Base-by-base conservation (phyloP, 2,888 invertebrate genomes). In the Adelphocoris suturalis region DNA sequence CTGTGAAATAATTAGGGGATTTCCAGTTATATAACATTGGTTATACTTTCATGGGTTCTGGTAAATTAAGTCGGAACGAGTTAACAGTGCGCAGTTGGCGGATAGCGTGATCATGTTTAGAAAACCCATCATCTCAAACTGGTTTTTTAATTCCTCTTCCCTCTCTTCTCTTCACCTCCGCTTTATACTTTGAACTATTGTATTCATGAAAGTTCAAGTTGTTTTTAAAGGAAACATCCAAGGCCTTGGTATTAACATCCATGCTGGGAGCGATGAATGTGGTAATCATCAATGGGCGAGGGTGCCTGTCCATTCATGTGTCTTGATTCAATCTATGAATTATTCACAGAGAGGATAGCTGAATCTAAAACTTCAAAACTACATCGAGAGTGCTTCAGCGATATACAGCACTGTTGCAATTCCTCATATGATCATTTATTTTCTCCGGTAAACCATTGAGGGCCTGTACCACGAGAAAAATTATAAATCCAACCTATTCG, bases 161-260 rank as follows among this genome's bases (percentile, higher is more conserved):
- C 61, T n/a, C 61, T 12, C 68, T 68, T 68, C 61, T 4, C 19
- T n/a, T 68, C 23, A 68, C 23, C 68, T 68, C 23, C 23, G 68
- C 52, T 52, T 52, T 52, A 52, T 37, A 37, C 37, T 37, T 37
- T 37, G 37, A 7, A n/a, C n/a, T 57, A 57, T 57, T 57, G 57
- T 57, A 57, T 57, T 57, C 57, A 57, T 57, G 57, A 57, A 57
- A 57, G 57, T 57, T 57, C n/a, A n/a, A 57, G 57, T 68, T 68
- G 68, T 68, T 68, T 68, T 7, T 13, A 19, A n/a, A n/a, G 19
- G 19, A 68, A 23, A 19, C 12, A 7, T 23, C 27, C 68, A 68
- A 68, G 68, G 68, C 23, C 68, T 23, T 27, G 11, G 68, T 23
- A 68, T 68, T 13, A 23, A 27, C 68, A 57, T 57, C n/a, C 57